Percentiles rank a stretch among this genome's conserved stretches.
These are phyloP conservation scores for Enteromius trimaculatus DNA, from an alignment of 2,797 vertebrate species.

Conservation along the genomic window DNA sequence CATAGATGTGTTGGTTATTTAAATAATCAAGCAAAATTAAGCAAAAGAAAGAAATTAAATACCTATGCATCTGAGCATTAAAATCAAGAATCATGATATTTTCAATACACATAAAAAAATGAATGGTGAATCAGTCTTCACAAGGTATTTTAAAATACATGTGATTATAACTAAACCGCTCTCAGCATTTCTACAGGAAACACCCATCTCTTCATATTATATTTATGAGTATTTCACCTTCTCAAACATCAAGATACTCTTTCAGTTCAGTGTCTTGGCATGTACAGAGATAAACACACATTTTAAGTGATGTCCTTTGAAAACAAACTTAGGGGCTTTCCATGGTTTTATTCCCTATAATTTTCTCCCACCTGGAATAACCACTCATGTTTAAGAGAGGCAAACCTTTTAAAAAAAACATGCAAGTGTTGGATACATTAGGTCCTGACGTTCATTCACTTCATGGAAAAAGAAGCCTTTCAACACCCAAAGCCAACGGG, in stretches of 20 bases:
- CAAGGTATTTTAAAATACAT: background rate
- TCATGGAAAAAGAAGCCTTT: constrained; percentile 61
- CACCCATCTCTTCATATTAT: constrained; percentile 6
- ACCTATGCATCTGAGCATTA: background rate
- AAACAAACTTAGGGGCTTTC: constrained; percentile 54
- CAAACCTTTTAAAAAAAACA: constrained; percentile 58
- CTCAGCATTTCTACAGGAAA: constrained; percentile 24
- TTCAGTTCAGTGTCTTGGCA: constrained; percentile 36
- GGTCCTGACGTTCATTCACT: constrained; percentile 63
- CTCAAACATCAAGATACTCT: constrained; percentile 12
- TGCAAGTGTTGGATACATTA: constrained; percentile 62
- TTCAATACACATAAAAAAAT: background rate
- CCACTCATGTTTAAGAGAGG: constrained; percentile 45
- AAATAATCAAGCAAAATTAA: background rate
- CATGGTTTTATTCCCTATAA: constrained; percentile 57
- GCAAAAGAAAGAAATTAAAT: background rate
- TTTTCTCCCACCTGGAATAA: constrained; percentile 59
- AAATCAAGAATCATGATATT: background rate
- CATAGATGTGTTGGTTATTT: too few relatives aligned
- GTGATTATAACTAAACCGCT: background rate
- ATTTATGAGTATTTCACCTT: constrained; percentile 39
- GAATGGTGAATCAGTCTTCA: background rate
- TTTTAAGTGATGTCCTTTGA: constrained; percentile 55
- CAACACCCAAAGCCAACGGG: constrained; percentile 59
- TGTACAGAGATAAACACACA: constrained; percentile 19